Conservation (phyloP, 2,113 vertebrate species). For the Prunella himalayana region DNA sequence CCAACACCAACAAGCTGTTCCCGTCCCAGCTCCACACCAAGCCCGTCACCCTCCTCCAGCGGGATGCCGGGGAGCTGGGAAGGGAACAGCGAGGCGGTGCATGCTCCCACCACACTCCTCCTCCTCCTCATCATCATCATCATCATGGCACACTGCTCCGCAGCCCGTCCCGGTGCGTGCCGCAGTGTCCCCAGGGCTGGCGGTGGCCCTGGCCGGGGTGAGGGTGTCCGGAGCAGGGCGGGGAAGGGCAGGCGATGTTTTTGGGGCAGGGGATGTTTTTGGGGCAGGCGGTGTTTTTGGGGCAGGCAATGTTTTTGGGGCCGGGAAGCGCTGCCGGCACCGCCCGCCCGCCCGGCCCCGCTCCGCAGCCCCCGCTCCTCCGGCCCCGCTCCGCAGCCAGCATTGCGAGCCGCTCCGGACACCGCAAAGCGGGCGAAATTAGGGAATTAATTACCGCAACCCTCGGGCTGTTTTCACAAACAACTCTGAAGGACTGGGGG, state of each 20-base stretch:
- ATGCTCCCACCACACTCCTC: background rate
- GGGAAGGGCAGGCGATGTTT: background rate
- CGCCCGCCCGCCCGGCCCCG: background rate
- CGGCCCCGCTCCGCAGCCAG: background rate
- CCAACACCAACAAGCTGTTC: background rate
- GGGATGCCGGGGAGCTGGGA: no score
- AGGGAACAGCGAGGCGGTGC: background rate
- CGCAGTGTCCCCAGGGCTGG: background rate
- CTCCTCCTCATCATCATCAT: background rate
- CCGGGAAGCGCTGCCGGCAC: background rate
- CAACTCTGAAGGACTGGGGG: no score
- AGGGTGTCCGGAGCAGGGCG: background rate
- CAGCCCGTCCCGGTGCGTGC: no score
- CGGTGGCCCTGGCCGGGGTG: background rate
- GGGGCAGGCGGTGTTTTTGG: background rate
- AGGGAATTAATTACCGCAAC: background rate
- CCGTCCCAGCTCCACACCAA: background rate
- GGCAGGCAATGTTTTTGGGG: background rate
- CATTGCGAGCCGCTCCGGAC: rapidly evolving
- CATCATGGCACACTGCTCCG: rapidly evolving
- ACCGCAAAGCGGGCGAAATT: background rate
- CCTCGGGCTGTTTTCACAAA: background rate
- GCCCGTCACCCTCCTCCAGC: background rate
- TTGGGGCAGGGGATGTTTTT: background rate
- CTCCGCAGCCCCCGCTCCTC: background rate